Conservation (phyloP, 2,888 invertebrate species). For the Ophion ellenae region DNA sequence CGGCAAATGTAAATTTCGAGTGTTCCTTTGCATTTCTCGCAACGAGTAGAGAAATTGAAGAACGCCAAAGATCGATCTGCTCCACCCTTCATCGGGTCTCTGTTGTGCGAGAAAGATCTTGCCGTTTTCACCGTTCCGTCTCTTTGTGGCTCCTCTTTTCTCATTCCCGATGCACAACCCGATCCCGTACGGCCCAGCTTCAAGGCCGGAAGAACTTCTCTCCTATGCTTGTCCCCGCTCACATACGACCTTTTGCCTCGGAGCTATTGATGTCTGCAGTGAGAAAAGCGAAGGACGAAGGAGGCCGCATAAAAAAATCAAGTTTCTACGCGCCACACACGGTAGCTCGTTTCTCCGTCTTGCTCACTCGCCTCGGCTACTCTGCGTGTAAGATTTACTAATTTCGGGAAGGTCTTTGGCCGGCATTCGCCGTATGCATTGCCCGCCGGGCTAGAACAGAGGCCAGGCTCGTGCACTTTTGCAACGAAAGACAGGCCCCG, state of each 20-base stretch:
- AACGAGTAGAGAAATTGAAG: background rate
- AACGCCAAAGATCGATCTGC: conserved; percentile 30
- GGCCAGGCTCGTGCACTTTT: conserved; percentile 28
- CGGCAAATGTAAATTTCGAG: conserved; percentile 46
- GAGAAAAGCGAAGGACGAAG: conserved; percentile 66
- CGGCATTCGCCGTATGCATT: conserved; percentile 23
- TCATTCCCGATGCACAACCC: conserved; percentile 73
- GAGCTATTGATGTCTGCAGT: background rate
- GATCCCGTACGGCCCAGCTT: conserved; percentile 5
- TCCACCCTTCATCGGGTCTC: conserved; percentile 18
- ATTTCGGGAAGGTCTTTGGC: conserved; percentile 74
- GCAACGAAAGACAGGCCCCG: conserved; percentile 21
- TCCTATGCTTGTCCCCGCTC: background rate
- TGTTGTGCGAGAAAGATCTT: conserved; percentile 35
- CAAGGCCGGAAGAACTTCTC: background rate
- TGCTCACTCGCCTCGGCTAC: conserved; percentile 1
- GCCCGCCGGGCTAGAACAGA: conserved; percentile 53
- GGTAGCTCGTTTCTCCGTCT: conserved; percentile 46
- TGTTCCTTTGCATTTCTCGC: conserved; percentile 12
- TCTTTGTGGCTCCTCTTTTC: conserved; percentile 65
- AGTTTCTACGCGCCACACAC: conserved; percentile 20
- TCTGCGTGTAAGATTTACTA: conserved; percentile 79
- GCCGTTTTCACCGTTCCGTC: conserved; percentile 16
- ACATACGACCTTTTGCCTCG: conserved; percentile 8
- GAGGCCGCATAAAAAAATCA: conserved; percentile 45